Evolutionary conservation across 2,797 vertebrate genomes (phyloP), one percentile per base, ranked within the genome.

Genomic region (Chelon labrosus): DNA sequence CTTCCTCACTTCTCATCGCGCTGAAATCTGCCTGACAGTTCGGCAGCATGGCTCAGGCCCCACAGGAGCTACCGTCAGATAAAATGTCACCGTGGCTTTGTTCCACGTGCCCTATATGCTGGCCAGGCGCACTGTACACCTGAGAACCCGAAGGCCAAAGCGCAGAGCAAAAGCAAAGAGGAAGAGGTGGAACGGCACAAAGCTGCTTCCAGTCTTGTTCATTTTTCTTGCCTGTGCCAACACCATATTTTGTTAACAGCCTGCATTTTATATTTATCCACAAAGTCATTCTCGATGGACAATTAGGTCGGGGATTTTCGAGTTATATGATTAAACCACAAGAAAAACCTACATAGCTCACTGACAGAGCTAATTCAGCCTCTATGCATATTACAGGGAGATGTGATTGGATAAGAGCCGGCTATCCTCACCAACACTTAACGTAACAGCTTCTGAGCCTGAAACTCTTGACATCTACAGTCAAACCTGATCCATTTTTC

Each of bases 11-110:
- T 88, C 88, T 89, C 89, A 85, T 91, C 78, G 76, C 49, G 61
- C 65, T 87, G 88, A 94, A 93, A 94, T 95, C 92, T 92, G 85
- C 88, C 86, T 92, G 93, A 94, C 94, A 93, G 90, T 91, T 92
- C 72, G 69, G 89, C 90, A 82, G 86, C 85, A 79, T 71, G 68
- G 87, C 85, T 85, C 73, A 53, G 73, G 79, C 93, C 91, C 92
- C 91, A 85, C 86, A 90, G 94, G 92, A 93, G 84, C 89, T 66
- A 80, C 84, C 82, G 73, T 92, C 89, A 93, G 91, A 94, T 93
- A 84, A 92, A 93, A 94, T 94, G 94, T 94, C 93, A 94, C 88
- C 56, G 41, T 73, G 82, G 89, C 90, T 94, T 94, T 93, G 92
- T 93, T 92, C 91, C 80, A 72, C 17, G 22, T 52, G 77, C 88